Percentiles rank a stretch among this genome's conserved stretches.
phyloP scores from a whole-genome alignment of 2,113 vertebrate genomes.

The Hippocampus barbouri region DNA sequence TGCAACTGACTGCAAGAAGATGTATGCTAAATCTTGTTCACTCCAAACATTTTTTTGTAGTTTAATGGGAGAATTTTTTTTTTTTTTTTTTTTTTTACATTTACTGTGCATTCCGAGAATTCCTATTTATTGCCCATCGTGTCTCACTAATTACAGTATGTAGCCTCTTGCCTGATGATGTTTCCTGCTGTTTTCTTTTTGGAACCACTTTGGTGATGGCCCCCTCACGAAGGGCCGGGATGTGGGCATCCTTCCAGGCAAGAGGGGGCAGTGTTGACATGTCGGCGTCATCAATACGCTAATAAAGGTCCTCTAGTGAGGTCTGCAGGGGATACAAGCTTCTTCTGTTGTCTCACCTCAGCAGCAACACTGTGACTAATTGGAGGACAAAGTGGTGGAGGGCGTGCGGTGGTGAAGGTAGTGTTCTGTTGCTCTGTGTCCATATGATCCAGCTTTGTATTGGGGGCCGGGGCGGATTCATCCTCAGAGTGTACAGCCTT shows the following conservation, averaged over 20 bases:
- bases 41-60: slow-evolving; percentile 19
- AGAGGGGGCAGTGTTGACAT: slow-evolving; percentile 49
- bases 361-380: slow-evolving; percentile 55
- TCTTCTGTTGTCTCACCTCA: slow-evolving; percentile 62
- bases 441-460: slow-evolving; percentile 28
- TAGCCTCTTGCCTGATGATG: slow-evolving; percentile 35
- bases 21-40: slow-evolving; percentile 8
- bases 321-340: slow-evolving; percentile 60
- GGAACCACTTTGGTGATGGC: slow-evolving; percentile 34
- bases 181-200: slow-evolving; percentile 50
- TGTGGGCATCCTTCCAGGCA: slow-evolving; percentile 45
- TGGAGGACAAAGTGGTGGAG: slow-evolving; percentile 40
- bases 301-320: slow-evolving; percentile 59
- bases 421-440: slow-evolving; percentile 35
- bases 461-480: slow-evolving; percentile 14
- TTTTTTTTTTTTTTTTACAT: slow-evolving; percentile 8
- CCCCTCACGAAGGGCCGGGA: slow-evolving; percentile 22
- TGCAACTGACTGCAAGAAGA: not conserved
- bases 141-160: slow-evolving; percentile 60
- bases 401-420: slow-evolving; percentile 13
- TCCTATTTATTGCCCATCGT: slow-evolving; percentile 53
- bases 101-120: slow-evolving; percentile 37
- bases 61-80: slow-evolving; percentile 12
- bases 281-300: slow-evolving; percentile 53
- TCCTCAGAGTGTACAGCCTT: slow-evolving; percentile 22